Conservation (phyloP, 64 coral and sea anemone species). For the Actinia equina region DNA sequence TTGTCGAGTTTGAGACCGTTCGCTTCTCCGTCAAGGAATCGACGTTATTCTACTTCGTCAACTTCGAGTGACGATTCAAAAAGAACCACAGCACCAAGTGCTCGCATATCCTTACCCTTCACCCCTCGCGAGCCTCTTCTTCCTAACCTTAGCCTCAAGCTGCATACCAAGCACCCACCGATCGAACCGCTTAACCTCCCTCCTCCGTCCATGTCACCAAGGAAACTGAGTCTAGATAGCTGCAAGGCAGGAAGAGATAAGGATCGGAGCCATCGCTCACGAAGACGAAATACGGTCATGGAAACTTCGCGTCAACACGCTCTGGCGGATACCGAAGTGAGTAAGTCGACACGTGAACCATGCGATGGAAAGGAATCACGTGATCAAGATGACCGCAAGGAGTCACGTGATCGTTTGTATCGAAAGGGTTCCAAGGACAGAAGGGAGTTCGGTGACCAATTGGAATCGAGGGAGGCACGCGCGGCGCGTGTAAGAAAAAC, state of each 20-base stretch:
- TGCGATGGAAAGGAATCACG: neutral
- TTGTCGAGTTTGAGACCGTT: conserved; percentile 9
- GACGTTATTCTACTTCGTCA: conserved; percentile 5
- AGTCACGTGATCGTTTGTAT: neutral
- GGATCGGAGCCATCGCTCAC: neutral
- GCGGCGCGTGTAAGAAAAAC: neutral
- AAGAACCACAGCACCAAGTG: neutral
- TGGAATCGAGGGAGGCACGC: neutral
- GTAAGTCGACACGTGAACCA: neutral
- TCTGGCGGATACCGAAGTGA: neutral
- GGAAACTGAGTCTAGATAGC: conserved; percentile 11
- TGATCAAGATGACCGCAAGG: neutral
- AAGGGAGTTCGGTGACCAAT: neutral
- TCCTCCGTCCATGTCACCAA: neutral
- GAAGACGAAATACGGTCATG: conserved; percentile 6
- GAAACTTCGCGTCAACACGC: neutral
- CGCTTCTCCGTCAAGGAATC: neutral
- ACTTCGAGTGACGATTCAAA: conserved; percentile 30
- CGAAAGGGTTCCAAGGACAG: neutral
- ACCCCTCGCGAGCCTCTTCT: conserved; percentile 17
- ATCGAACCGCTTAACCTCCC: conserved; percentile 19
- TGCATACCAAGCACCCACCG: conserved; percentile 17
- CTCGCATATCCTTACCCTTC: neutral
- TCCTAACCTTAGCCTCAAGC: conserved; percentile 17
- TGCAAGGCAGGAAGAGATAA: neutral